Evolutionary conservation across 2,113 vertebrate species (phyloP), one percentile per base, ranked within the genome.

Genomic region (Pampusana beccarii): DNA sequence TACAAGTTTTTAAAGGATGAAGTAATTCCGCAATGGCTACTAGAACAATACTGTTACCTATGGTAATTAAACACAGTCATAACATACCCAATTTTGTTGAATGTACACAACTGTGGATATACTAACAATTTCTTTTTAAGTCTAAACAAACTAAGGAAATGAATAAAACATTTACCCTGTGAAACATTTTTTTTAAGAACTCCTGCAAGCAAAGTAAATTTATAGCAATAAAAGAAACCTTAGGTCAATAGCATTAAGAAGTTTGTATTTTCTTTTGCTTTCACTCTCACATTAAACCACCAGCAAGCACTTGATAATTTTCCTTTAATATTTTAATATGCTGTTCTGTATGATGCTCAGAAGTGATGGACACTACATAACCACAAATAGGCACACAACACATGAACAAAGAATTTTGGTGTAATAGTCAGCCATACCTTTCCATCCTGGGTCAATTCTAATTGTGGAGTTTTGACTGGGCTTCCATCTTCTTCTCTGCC

Each of bases 401-500:
- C n/a, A 53, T 16, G 11, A 92, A 84, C 33, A 91, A 87, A 36
- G 70, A 12, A 60, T 18, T 81, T 56, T 42, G 25, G 21, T 81
- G 10, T 69, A 40, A 40, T 71, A 74, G 38, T 64, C 34, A 57
- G 66, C 81, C 97, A 88, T 98, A 98, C 98, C 98, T 98, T 98
- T 96, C 98, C 97, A 96, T 98, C 98, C 90, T 93, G 91, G 81
- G 93, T 80, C 54, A 97, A 38, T 11, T 97, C 98, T 71, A 98
- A 90, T 7, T 98, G 97, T 2, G 97, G 90, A 48, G 80, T 95
- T 97, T 96, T 97, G 34, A 87, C 3, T 29, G 97, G 96, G 77
- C 94, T 97, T 94, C 88, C 97, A 92, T 97, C 77, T 36, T 97
- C 97, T 91, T 96, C 97, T 91, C 91, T 92, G 73, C 64, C 69